These are phyloP conservation scores for Eucera pruinosa DNA, from an alignment of 2,888 invertebrate genomes.

Conservation along the genomic window DNA sequence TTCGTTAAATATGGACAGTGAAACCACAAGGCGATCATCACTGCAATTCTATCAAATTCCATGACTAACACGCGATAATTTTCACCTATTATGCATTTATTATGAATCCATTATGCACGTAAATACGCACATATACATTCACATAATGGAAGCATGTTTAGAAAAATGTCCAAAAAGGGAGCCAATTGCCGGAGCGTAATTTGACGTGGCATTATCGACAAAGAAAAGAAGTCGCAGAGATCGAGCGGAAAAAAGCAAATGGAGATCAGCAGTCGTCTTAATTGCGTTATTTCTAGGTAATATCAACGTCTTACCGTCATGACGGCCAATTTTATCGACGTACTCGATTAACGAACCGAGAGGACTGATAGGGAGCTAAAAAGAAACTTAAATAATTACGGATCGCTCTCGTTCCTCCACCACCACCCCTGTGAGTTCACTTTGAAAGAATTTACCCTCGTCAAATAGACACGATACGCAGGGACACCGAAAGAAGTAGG, in stretches of 20 bases:
- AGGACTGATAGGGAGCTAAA: constrained; percentile 43
- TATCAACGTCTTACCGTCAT: constrained; percentile 45
- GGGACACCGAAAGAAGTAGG: constrained; percentile 10
- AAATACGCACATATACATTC: not conserved
- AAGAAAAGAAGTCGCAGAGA: constrained; percentile 3
- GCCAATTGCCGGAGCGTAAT: constrained; percentile 25
- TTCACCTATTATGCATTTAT: constrained; percentile 3
- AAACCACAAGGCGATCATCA: constrained; percentile 2
- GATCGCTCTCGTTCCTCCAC: constrained; percentile 31
- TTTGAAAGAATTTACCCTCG: constrained; percentile 31
- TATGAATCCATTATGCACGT: constrained; percentile 35
- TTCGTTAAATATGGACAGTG: not conserved
- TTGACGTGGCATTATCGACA: constrained; percentile 59
- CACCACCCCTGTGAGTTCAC: constrained; percentile 15
- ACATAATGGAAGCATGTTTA: constrained; percentile 29
- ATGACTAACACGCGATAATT: constrained; percentile 14
- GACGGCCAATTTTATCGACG: constrained; percentile 53
- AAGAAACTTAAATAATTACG: constrained; percentile 52
- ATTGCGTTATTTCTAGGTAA: constrained; percentile 52
- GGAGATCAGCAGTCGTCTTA: constrained; percentile 26
- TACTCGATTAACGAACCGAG: constrained; percentile 45
- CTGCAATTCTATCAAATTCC: constrained; percentile 15
- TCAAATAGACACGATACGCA: constrained; percentile 17
- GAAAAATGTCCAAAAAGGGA: constrained; percentile 20
- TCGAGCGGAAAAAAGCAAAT: constrained; percentile 23